Conservation (phyloP, 2,113 vertebrate genomes). For the Toxotes chatareus region DNA sequence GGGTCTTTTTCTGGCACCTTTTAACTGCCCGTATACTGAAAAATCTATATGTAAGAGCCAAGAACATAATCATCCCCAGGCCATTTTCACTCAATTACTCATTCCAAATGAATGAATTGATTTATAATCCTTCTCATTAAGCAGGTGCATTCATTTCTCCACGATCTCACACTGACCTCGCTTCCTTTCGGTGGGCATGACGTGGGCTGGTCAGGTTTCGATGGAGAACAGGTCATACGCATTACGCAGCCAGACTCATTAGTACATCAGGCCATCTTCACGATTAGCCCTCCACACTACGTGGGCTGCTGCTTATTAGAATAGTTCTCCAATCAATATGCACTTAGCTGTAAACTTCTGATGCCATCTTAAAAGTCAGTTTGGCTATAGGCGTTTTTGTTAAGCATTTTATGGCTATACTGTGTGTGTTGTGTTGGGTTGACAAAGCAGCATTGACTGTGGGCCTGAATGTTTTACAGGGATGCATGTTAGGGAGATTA, state of each 20-base stretch:
- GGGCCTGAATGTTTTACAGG: conserved; percentile 56
- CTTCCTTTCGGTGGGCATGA: conserved; percentile 51
- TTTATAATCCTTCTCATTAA: conserved; percentile 62
- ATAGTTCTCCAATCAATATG: conserved; percentile 61
- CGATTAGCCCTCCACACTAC: conserved; percentile 23
- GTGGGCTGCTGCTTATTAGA: conserved; percentile 69
- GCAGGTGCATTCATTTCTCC: conserved; percentile 31
- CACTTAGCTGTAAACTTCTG: conserved; percentile 43
- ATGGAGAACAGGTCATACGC: conserved; percentile 38
- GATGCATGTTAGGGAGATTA: conserved; percentile 40
- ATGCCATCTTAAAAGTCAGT: conserved; percentile 52
- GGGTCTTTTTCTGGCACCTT: conserved; percentile 6
- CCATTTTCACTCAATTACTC: conserved; percentile 27
- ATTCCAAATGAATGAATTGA: conserved; percentile 39
- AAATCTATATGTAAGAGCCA: conserved; percentile 45
- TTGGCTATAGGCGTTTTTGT: conserved; percentile 64
- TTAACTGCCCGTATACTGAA: conserved; percentile 30
- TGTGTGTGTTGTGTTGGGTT: conserved; percentile 41
- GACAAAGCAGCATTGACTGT: conserved; percentile 36
- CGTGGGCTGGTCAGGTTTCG: conserved; percentile 47
- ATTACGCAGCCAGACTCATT: conserved; percentile 65
- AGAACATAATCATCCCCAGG: conserved; percentile 39
- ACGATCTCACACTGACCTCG: conserved; percentile 41
- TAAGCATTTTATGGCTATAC: conserved; percentile 35
- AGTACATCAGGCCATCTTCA: conserved; percentile 44